phyloP scores from a whole-genome alignment of 1,140 invertebrate species.

The Littorina saxatilis region DNA sequence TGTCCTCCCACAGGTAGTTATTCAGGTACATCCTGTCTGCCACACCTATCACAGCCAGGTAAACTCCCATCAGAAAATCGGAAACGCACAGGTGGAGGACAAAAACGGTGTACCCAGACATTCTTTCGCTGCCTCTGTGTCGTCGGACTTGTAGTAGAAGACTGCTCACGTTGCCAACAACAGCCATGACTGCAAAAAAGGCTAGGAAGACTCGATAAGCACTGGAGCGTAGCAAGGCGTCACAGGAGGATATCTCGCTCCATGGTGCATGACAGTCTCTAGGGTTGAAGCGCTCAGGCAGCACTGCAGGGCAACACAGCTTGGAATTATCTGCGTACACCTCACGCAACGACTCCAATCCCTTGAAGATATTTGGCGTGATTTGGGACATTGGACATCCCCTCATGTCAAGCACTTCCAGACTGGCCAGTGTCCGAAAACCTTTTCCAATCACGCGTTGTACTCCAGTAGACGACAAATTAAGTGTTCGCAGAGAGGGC shows the following conservation, averaged over 20 bases:
- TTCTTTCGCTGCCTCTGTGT: conserved; percentile 31
- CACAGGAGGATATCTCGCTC: conserved; percentile 52
- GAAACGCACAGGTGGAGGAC: conserved; percentile 55
- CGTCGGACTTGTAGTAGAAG: conserved; percentile 37
- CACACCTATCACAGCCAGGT: conserved; percentile 65
- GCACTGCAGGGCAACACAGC: conserved; percentile 46
- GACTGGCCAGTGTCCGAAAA: background rate
- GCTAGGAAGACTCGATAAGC: conserved; percentile 43
- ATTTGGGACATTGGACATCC: conserved; percentile 33
- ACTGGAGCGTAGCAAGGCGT: conserved; percentile 40
- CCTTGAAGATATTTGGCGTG: conserved; percentile 38
- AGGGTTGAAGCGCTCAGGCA: background rate
- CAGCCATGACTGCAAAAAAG: conserved; percentile 39
- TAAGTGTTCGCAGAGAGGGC: conserved; percentile 10
- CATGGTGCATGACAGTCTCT: conserved; percentile 42
- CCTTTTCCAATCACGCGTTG: background rate
- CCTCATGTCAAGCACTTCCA: conserved; percentile 31
- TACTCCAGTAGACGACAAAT: conserved; percentile 15
- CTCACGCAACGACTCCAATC: conserved; percentile 27
- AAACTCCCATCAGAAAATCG: conserved; percentile 67
- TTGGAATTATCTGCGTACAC: conserved; percentile 41
- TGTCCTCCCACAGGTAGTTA: conserved; percentile 54
- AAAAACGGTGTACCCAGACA: conserved; percentile 45
- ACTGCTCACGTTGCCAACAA: conserved; percentile 52
- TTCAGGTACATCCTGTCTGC: too few species aligned